Evolutionary conservation across 2,888 invertebrate genomes (phyloP).

Genomic region (Cryptus armator): DNA sequence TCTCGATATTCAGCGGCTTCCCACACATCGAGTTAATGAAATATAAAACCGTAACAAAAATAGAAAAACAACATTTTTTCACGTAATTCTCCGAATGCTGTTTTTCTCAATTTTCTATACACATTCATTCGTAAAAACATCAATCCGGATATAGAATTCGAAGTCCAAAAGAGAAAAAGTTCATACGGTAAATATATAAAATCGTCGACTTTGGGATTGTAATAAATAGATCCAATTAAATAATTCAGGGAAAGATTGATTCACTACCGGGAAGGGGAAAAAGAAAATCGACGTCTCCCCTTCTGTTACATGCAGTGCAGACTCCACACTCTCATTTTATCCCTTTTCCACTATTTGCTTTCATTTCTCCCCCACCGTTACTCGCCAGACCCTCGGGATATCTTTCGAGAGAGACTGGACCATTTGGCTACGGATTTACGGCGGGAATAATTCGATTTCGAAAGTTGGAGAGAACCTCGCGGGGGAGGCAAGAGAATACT

Average conservation of each 20-base stretch:
- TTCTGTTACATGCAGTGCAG: neutral
- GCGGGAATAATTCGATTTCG: constrained; percentile 58
- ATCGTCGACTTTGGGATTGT: constrained; percentile 2
- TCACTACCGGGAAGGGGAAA: neutral
- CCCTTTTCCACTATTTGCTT: constrained; percentile 15
- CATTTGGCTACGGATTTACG: constrained; percentile 58
- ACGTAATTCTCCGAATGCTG: too few relatives aligned
- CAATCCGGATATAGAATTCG: neutral
- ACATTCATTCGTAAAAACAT: neutral
- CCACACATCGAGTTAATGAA: neutral
- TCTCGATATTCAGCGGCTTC: constrained; percentile 1
- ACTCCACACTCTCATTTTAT: constrained; percentile 9
- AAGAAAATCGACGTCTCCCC: neutral
- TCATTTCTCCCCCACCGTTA: neutral
- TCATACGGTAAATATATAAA: neutral
- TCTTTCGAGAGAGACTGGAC: constrained; percentile 49
- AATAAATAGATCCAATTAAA: constrained; percentile 55
- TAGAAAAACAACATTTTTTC: neutral
- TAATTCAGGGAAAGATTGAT: constrained; percentile 56
- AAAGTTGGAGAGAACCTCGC: constrained; percentile 42
- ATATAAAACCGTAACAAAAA: neutral
- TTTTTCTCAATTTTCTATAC: too few relatives aligned
- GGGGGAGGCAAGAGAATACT: constrained; percentile 12
- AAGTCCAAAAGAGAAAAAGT: neutral
- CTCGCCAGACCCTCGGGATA: constrained; percentile 36